Conservation (phyloP, 2,113 vertebrate genomes). For the Amazona vittata region DNA sequence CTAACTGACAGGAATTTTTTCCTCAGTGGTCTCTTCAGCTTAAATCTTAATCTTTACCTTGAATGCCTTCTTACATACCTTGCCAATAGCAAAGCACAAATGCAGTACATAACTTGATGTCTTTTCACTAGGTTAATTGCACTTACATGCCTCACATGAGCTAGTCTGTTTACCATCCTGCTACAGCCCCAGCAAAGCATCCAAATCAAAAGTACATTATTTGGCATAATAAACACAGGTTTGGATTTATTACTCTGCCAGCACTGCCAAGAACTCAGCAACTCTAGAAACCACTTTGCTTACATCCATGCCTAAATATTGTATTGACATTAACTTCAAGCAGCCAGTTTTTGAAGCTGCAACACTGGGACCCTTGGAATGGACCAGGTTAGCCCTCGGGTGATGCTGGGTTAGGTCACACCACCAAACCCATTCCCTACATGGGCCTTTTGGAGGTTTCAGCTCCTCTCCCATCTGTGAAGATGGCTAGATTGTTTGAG, state of each 20-base stretch:
- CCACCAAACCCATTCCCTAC: neutral
- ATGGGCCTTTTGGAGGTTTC: neutral
- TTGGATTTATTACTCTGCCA: neutral
- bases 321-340: neutral
- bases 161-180: neutral
- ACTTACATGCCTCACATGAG: neutral
- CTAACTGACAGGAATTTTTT: neutral
- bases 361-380: no score
- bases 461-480: neutral
- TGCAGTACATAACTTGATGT: neutral
- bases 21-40: neutral
- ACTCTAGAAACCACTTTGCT: neutral
- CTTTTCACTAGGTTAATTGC: neutral
- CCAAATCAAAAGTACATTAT: neutral
- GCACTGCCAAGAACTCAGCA: neutral
- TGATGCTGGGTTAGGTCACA: neutral
- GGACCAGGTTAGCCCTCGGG: fast-evolving
- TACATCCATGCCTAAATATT: fast-evolving
- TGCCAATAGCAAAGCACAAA: neutral
- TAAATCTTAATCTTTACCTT: neutral
- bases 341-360: neutral
- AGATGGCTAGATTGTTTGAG: neutral
- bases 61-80: neutral
- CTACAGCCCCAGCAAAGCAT: neutral
- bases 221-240: neutral